A percentile compares a stretch with the other conserved stretches of the same genome.
Conservation (phyloP, 2,797 vertebrate species). For the Hozukius guyotensis region DNA sequence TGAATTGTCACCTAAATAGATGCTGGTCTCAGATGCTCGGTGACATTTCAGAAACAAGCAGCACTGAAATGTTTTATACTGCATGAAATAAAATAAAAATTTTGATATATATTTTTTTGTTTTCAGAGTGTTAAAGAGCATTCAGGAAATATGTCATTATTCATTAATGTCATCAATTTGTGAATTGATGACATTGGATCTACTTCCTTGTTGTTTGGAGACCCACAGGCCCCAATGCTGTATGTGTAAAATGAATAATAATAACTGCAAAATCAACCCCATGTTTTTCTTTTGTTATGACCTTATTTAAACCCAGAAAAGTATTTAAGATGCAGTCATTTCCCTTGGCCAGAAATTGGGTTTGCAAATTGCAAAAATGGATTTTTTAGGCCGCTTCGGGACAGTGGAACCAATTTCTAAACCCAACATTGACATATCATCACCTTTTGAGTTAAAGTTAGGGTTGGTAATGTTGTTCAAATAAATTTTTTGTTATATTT, state of each 20-base stretch:
- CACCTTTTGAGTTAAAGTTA: neutral
- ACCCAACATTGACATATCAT: neutral
- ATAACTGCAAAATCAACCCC: neutral
- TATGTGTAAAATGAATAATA: neutral
- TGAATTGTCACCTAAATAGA: neutral
- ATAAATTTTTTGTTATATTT: too few relatives aligned
- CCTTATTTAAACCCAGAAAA: neutral
- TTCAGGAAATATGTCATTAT: neutral
- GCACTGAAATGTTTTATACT: neutral
- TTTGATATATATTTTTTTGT: neutral
- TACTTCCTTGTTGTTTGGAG: neutral
- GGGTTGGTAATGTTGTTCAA: too few relatives aligned
- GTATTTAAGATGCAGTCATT: neutral
- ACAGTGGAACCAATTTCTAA: too few relatives aligned
- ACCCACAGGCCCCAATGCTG: neutral
- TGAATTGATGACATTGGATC: neutral
- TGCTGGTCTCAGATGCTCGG: neutral
- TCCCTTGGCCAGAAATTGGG: neutral
- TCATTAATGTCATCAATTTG: neutral
- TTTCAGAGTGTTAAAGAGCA: neutral
- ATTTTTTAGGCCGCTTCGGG: neutral
- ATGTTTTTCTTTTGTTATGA: neutral
- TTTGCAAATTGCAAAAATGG: neutral
- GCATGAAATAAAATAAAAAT: neutral
- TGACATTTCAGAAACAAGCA: constrained; percentile 14